Percentiles rank a stretch among this genome's conserved stretches.
These are phyloP conservation scores for Denticeps clupeoides DNA, from an alignment of 2,797 vertebrate genomes.

Conservation along the genomic window DNA sequence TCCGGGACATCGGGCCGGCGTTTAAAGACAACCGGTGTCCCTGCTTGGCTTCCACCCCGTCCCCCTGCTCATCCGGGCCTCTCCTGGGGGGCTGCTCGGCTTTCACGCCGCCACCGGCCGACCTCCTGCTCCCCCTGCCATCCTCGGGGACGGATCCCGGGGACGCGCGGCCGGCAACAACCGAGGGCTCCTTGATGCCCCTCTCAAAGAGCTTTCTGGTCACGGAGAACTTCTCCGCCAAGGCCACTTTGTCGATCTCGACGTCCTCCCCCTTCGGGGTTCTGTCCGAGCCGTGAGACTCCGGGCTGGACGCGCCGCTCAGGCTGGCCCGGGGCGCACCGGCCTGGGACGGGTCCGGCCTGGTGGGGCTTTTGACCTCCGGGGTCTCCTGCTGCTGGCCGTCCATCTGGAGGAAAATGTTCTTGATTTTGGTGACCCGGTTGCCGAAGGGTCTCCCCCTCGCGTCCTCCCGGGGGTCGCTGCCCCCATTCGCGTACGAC, in stretches of 20 bases:
- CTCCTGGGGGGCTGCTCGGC: too few species aligned
- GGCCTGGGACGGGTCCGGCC: constrained; percentile 49
- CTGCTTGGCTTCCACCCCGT: constrained; percentile 43
- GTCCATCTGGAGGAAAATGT: constrained; percentile 87
- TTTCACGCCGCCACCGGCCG: too few species aligned
- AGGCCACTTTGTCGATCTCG: constrained; percentile 77
- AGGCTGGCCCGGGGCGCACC: constrained; percentile 45
- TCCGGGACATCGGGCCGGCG: constrained; percentile 80
- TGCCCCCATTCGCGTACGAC: constrained; percentile 67
- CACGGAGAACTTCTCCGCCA: constrained; percentile 88
- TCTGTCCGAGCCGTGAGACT: constrained; percentile 54
- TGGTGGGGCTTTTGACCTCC: constrained; percentile 47
- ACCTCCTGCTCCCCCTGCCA: constrained; percentile 50
- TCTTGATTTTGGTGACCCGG: constrained; percentile 87
- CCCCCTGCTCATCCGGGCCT: constrained; percentile 39
- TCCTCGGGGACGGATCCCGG: constrained; percentile 61
- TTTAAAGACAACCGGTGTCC: constrained; percentile 51
- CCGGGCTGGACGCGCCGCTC: constrained; percentile 48
- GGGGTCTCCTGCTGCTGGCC: constrained; percentile 59
- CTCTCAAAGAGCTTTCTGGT: constrained; percentile 87
- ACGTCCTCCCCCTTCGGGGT: constrained; percentile 67
- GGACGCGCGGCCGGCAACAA: constrained; percentile 54
- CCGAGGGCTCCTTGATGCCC: constrained; percentile 62
- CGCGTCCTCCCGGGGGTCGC: constrained; percentile 59
- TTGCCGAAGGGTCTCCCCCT: constrained; percentile 71